These are phyloP conservation scores for Drosophila parvula DNA, from an alignment of 1,140 invertebrate genomes.

Conservation along the genomic window DNA sequence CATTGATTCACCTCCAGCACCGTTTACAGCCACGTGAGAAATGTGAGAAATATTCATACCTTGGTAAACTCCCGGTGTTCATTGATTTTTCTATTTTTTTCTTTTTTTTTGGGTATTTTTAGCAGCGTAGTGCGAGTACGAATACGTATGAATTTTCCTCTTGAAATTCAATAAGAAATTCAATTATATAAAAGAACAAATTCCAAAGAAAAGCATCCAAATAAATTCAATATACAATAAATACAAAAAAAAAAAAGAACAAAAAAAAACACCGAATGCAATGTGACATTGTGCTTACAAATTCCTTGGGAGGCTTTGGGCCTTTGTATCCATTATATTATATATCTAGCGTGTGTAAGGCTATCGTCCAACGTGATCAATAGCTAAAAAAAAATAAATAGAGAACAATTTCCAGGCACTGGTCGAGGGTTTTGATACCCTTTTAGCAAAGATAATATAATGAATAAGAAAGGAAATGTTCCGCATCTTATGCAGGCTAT, in stretches of 20 bases:
- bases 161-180: conserved; percentile 73
- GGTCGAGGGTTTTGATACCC: background rate
- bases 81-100: conserved; percentile 1
- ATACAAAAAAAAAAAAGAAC: conserved; percentile 33
- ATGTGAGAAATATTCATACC: conserved; percentile 8
- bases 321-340: background rate
- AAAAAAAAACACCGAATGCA: conserved; percentile 2
- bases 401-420: background rate
- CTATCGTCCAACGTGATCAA: background rate
- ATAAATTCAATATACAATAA: conserved; percentile 69
- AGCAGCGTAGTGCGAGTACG: conserved; percentile 33
- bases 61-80: conserved; percentile 10
- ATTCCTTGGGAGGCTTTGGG: background rate
- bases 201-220: conserved; percentile 41
- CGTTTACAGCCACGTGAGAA: conserved; percentile 34
- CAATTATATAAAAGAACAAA: conserved; percentile 66
- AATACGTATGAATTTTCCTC: conserved; percentile 70
- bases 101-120: conserved; percentile 51
- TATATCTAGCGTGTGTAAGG: background rate
- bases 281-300: background rate
- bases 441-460: too few species aligned
- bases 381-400: background rate
- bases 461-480: background rate
- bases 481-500: background rate
- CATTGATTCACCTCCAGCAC: conserved; percentile 16